Base-by-base conservation (phyloP, 2,113 vertebrate genomes). In the Promerops cafer region DNA sequence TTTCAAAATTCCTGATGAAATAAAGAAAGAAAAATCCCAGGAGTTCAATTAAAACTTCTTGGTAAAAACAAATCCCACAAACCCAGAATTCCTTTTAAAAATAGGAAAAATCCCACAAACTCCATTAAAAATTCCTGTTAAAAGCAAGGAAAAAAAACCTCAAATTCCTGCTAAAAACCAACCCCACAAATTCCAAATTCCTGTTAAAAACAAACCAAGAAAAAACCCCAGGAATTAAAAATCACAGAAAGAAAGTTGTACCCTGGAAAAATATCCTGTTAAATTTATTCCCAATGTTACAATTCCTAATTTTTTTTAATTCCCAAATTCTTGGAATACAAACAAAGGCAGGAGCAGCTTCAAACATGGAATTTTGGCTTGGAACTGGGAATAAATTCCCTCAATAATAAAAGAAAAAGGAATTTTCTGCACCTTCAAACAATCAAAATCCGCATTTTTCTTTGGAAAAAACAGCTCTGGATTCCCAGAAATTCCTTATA, bases 331-430 rank as follows among this genome's bases (percentile, higher is more conserved):
- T 13, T 45, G 45, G 5, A 31, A 72, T 13, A 72, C 33, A 44
- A 75, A 15, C 13, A 50, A 13, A 0, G 4, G 13, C 53, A 1
- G 3, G 21, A 39, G 19, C 35, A 78, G 8, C 1, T 50, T 49
- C 39, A 39, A 84, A 76, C 12, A 5, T 8, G 56, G 50, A 26
- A 49, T 31, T 72, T 3, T 52, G 31, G 5, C 28, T 79, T 42
- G 11, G n/a, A 87, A 57, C 4, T n/a, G 16, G 2, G 5, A 65
- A 6, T 18, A 24, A 78, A 33, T 54, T 61, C 24, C 27, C 24
- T 22, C 26, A 20, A 1, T 1, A 35, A 16, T 3, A 16, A 5
- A 79, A 15, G 5, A 52, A 9, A 8, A 8, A 4, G 4, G 8
- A 9, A 50, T n/a, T 85, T 79, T 42, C 47, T 22, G 60, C 69